phyloP scores from a whole-genome alignment of 2,797 vertebrate species.

The Microcaecilia unicolor region DNA sequence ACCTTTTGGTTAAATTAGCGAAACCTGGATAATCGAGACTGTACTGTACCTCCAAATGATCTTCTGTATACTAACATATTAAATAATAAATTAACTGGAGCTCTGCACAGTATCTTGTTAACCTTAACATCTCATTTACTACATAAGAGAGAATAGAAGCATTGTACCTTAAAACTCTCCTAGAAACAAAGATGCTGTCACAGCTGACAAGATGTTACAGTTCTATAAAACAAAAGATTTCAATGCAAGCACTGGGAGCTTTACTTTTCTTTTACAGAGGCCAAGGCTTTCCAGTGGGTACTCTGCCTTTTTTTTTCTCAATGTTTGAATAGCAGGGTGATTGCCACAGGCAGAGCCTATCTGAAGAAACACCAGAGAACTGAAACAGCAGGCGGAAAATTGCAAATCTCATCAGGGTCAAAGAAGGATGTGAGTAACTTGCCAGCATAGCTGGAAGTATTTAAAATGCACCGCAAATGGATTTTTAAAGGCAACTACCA shows the following conservation, averaged over 20 bases:
- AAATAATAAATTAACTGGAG: too few species aligned
- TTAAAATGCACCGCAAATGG: not conserved
- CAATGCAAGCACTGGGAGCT: not conserved
- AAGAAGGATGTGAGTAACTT: not conserved
- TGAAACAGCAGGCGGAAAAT: conserved; percentile 14
- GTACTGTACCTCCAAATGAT: too few species aligned
- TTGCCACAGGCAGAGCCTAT: not conserved
- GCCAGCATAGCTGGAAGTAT: not conserved
- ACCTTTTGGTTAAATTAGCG: too few species aligned
- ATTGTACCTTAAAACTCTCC: too few species aligned
- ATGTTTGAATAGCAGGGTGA: conserved; percentile 5
- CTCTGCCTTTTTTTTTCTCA: not conserved
- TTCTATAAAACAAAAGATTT: not conserved
- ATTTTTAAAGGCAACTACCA: not conserved
- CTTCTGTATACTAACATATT: too few species aligned
- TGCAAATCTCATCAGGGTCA: not conserved
- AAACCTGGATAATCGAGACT: too few species aligned
- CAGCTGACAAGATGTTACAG: too few species aligned
- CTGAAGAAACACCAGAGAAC: conserved; percentile 1
- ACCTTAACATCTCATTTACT: too few species aligned
- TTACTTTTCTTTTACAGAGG: not conserved
- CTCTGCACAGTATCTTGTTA: too few species aligned
- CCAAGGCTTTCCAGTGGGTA: not conserved
- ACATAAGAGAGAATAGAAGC: too few species aligned
- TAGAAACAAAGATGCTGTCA: too few species aligned